phyloP scores from a whole-genome alignment of 2,797 vertebrate species.

The Oceanodroma leucorhoa region DNA sequence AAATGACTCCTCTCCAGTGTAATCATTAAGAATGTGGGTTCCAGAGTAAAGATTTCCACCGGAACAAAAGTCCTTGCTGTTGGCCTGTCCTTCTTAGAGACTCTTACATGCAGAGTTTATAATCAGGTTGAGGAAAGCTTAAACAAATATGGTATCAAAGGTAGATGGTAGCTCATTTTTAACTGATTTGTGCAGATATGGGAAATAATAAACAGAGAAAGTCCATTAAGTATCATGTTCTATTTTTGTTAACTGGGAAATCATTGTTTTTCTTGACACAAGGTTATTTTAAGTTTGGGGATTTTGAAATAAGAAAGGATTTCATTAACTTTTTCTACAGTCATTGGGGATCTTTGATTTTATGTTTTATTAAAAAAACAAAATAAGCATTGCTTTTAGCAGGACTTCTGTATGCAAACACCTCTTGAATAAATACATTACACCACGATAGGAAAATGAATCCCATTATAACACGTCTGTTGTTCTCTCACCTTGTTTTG shows the following conservation, averaged over 20 bases:
- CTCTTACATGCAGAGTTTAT: not conserved
- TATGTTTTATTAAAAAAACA: not conserved
- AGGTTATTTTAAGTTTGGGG: not conserved
- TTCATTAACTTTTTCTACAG: not conserved
- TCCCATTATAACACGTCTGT: not conserved
- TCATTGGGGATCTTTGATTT: not conserved
- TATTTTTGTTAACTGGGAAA: not conserved
- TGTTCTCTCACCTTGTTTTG: not conserved
- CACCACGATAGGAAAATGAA: not conserved
- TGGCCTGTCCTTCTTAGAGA: not conserved
- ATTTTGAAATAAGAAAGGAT: slow-evolving; percentile 1
- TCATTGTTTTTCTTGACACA: not conserved
- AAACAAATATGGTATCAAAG: not conserved
- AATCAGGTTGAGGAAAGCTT: not conserved
- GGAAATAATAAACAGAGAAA: not conserved
- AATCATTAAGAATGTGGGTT: not conserved
- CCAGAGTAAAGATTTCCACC: not conserved
- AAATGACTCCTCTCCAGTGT: not conserved
- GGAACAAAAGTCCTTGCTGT: not conserved
- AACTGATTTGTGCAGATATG: not conserved
- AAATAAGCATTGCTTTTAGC: not conserved
- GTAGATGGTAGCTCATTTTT: not conserved
- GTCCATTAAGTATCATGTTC: not conserved
- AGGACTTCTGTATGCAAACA: not conserved
- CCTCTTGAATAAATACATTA: not conserved